These are phyloP conservation scores for Odontomyia ornata DNA, from an alignment of 2,888 invertebrate species.

Conservation along the genomic window DNA sequence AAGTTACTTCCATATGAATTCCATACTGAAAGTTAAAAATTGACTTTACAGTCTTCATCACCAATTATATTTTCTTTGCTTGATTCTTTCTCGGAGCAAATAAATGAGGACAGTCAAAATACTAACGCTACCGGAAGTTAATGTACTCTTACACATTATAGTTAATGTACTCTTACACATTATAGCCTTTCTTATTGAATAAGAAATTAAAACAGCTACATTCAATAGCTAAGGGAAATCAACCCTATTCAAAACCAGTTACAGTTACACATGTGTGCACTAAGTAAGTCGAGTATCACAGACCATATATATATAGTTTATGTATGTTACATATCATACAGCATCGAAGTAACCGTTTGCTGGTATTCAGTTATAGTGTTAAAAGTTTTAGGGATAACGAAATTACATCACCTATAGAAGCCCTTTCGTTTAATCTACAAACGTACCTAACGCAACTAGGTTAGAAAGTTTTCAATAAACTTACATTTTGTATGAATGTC, in stretches of 20 bases:
- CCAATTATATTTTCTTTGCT: too few species aligned
- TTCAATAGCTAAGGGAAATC: neutral
- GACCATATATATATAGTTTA: too few species aligned
- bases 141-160: too few species aligned
- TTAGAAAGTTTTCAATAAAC: slow-evolving; percentile 35
- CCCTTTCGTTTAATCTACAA: slow-evolving; percentile 3
- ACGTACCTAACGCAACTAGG: slow-evolving; percentile 20
- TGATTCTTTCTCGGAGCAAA: too few species aligned
- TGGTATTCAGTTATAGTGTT: neutral
- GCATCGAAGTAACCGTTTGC: too few species aligned
- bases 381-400: slow-evolving; percentile 36
- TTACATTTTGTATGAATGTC: neutral
- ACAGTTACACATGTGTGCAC: neutral
- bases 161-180: slow-evolving; percentile 25
- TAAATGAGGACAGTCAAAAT: too few species aligned
- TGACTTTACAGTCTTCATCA: too few species aligned
- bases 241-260: neutral
- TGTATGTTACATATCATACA: too few species aligned
- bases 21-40: too few species aligned
- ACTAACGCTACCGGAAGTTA: too few species aligned
- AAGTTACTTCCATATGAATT: too few species aligned
- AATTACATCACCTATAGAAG: slow-evolving; percentile 30
- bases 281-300: slow-evolving; percentile 9
- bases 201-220: slow-evolving; percentile 24
- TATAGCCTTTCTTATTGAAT: slow-evolving; percentile 24